Conservation (phyloP, 1,140 invertebrate species). For the Frieseomelitta varia region DNA sequence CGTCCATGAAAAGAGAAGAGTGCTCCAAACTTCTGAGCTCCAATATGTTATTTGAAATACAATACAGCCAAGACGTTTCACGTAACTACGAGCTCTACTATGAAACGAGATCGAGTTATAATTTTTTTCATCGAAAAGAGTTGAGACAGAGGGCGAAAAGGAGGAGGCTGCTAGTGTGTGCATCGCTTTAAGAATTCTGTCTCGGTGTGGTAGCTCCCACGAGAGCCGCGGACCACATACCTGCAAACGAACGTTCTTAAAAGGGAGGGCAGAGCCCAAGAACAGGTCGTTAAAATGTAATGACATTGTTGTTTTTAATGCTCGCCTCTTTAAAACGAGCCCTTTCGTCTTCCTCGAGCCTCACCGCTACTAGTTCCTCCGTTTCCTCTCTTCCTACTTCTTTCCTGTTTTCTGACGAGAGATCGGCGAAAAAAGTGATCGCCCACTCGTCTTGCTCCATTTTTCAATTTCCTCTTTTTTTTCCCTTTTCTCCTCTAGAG, state of each 20-base stretch:
- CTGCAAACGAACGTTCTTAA: slow-evolving; percentile 72
- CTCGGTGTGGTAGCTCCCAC: slow-evolving; percentile 49
- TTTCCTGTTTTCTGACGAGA: slow-evolving; percentile 35
- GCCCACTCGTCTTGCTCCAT: background rate
- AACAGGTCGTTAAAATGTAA: slow-evolving; percentile 78
- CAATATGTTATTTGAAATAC: too few relatives aligned
- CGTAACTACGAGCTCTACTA: background rate
- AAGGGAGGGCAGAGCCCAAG: slow-evolving; percentile 70
- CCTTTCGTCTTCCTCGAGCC: slow-evolving; percentile 63
- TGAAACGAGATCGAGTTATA: background rate
- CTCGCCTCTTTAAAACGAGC: slow-evolving; percentile 73
- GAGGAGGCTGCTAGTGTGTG: slow-evolving; percentile 36
- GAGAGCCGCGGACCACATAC: slow-evolving; percentile 67
- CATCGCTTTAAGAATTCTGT: slow-evolving; percentile 41
- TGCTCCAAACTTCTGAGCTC: too few relatives aligned
- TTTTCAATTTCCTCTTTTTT: slow-evolving; percentile 13
- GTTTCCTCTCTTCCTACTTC: slow-evolving; percentile 42
- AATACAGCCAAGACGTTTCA: too few relatives aligned
- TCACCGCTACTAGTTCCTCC: slow-evolving; percentile 48
- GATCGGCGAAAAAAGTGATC: slow-evolving; percentile 25
- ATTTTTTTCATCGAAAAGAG: background rate
- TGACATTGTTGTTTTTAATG: slow-evolving; percentile 78
- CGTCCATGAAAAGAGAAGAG: too few relatives aligned
- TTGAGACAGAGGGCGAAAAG: background rate
- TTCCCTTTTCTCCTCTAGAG: background rate